Conservation (phyloP, 1,140 invertebrate species). For the Sitobion miscanthi region DNA sequence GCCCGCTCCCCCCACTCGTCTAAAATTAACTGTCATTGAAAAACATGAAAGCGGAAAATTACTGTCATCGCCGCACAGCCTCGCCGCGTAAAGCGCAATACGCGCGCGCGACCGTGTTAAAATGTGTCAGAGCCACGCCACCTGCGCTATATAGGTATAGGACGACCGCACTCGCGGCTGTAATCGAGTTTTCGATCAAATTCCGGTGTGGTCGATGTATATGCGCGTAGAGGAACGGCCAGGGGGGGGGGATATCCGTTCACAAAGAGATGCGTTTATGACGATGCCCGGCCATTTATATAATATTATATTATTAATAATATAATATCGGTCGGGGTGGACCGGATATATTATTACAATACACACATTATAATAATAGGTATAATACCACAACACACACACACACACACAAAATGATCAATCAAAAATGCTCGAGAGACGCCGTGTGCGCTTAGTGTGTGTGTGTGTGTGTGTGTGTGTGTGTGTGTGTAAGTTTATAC, state of each 20-base stretch:
- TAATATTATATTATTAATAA: not conserved
- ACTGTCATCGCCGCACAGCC: not conserved
- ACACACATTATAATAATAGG: not conserved
- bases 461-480: not conserved
- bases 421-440: not conserved
- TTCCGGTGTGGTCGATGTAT: not conserved
- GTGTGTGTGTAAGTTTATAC: not conserved
- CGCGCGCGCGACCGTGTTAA: not conserved
- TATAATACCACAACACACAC: not conserved
- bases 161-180: not conserved
- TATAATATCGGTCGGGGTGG: not conserved
- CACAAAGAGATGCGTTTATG: not conserved
- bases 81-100: not conserved
- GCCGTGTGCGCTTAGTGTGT: not conserved
- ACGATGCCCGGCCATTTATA: not conserved
- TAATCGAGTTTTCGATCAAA: not conserved
- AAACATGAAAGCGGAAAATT: conserved; percentile 35
- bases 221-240: not conserved
- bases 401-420: not conserved
- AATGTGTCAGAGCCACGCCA: not conserved
- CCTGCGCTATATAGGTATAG: not conserved
- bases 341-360: not conserved
- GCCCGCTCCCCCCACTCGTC: not conserved
- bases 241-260: not conserved
- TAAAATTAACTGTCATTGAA: conserved; percentile 52